Base-by-base conservation (phyloP, 2,888 invertebrate genomes). In the Polymixis flavicincta region DNA sequence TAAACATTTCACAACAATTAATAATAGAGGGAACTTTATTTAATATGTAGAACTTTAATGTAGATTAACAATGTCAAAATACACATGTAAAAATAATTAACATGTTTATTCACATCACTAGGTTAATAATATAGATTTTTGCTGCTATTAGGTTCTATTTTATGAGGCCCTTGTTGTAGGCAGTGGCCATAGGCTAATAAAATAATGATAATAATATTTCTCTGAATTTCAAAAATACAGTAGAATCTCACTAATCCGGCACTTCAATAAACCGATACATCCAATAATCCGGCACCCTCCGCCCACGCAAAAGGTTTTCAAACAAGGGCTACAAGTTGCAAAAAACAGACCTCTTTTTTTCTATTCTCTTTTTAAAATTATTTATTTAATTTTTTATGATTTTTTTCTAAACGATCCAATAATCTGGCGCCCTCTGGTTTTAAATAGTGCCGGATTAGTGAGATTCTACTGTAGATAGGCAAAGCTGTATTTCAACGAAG, bases 41-140 rank as follows among this genome's bases (percentile, higher is more conserved):
- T 60, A 48, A 22, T 22, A 17, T 28, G 64, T 61, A 61, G 48
- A 76, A 63, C 28, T 69, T 69, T 28, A 59, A 74, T 61, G 37
- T 52, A 45, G 52, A 73, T 48, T 11, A 72, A 64, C n/a, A 55
- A 32, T 50, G n/a, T 74, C 22, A 81, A 66, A 80, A 50, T 61
- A 32, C 19, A 48, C 37, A 37, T 32, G 14, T 79, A 52, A 45
- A 28, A 59, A 60, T 64, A 79, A 69, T 25, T 48, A 42, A 54
- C 19, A 45, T 11, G 9, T 50, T 9, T 57, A 11, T 48, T 69
- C 22, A 32, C 28, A 32, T 50, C 28, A 9, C 14, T 13, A 17
- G 9, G 28, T 17, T 13, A 45, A 45, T 13, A 45, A 45, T 45
- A 1, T n/a, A 45, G 11, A 11, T n/a, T 54, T 45, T 55, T 60